phyloP scores from a whole-genome alignment of 2,113 vertebrate species.

The Mastomys coucha region DNA sequence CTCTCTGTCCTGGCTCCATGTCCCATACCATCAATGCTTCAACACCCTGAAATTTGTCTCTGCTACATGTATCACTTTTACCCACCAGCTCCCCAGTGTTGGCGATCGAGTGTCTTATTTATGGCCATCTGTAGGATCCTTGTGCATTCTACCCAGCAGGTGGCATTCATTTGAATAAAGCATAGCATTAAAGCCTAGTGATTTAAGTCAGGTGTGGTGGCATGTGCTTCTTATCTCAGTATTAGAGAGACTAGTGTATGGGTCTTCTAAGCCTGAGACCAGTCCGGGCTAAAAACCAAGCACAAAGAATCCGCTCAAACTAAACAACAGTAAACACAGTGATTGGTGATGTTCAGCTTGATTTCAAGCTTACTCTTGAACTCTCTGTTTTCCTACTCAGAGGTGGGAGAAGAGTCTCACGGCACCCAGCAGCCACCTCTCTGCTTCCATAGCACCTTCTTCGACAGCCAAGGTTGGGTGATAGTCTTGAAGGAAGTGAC shows the following conservation, averaged over 20 bases:
- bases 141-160: background rate
- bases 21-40: accelerated
- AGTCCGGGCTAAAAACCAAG: background rate
- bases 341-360: too few relatives aligned
- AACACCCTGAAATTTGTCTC: background rate
- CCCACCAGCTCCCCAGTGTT: background rate
- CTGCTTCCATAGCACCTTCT: background rate
- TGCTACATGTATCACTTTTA: background rate
- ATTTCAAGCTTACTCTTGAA: background rate
- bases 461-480: too few relatives aligned
- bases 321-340: background rate
- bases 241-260: too few relatives aligned
- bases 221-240: background rate
- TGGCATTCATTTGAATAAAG: background rate
- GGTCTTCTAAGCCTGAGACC: background rate
- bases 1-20: background rate
- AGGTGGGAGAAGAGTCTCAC: too few relatives aligned
- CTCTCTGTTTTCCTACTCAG: background rate
- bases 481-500: background rate
- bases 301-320: background rate
- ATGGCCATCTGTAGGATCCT: background rate
- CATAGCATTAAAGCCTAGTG: background rate
- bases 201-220: background rate
- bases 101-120: background rate
- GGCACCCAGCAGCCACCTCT: accelerated